Evolutionary conservation across 1,140 invertebrate species (phyloP).

Genomic region (Drosophila parvula): DNA sequence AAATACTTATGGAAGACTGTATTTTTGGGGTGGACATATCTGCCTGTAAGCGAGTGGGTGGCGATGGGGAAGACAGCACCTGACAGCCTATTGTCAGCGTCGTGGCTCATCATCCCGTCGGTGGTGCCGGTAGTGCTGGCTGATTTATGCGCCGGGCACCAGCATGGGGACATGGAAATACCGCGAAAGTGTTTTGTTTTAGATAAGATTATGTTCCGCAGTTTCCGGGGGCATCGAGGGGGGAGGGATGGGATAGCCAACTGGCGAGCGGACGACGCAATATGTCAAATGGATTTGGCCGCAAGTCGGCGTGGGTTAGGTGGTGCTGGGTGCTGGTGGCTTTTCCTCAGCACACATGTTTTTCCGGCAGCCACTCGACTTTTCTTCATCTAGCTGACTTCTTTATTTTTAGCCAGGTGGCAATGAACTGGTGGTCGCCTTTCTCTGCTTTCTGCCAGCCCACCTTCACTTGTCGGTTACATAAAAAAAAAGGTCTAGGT

Average conservation of each 20-base stretch:
- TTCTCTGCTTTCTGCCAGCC: conserved; percentile 6
- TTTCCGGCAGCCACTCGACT: conserved; percentile 59
- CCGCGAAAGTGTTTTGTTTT: conserved; percentile 74
- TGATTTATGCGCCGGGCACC: conserved; percentile 65
- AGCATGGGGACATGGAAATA: conserved; percentile 41
- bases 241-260: neutral
- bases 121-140: conserved; percentile 28
- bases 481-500: conserved; percentile 75
- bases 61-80: conserved; percentile 55
- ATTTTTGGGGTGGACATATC: conserved; percentile 30
- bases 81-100: conserved; percentile 73
- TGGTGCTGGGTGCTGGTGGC: conserved; percentile 13
- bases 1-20: conserved; percentile 2
- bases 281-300: conserved; percentile 76
- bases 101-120: conserved; percentile 52
- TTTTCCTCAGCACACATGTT: conserved; percentile 62
- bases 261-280: conserved; percentile 49
- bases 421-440: conserved; percentile 62
- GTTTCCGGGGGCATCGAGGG: conserved; percentile 4
- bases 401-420: conserved; percentile 70
- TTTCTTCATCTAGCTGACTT: conserved; percentile 7
- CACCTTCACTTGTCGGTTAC: conserved; percentile 33
- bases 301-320: conserved; percentile 47
- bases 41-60: conserved; percentile 48
- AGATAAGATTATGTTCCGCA: conserved; percentile 70